phyloP scores from a whole-genome alignment of 2,113 vertebrate species.

The Picathartes gymnocephalus region DNA sequence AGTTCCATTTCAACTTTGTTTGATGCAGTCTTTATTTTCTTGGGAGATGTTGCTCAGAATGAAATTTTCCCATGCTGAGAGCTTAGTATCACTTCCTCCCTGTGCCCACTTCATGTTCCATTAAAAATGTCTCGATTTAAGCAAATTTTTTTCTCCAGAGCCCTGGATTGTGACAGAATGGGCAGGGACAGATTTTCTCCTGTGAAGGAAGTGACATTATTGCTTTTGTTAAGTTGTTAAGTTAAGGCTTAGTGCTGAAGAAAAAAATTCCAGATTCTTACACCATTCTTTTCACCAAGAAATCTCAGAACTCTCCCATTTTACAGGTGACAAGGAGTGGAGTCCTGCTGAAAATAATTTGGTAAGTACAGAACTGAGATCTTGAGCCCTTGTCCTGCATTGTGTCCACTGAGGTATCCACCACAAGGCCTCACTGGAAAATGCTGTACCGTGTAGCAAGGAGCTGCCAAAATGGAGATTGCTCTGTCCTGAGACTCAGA shows the following conservation, averaged over 20 bases:
- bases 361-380: not conserved
- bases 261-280: not conserved
- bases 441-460: not conserved
- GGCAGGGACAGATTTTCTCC: not conserved
- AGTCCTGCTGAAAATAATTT: not conserved
- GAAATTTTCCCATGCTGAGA: not conserved
- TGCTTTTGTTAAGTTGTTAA: not conserved
- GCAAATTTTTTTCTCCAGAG: not conserved
- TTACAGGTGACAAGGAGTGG: not conserved
- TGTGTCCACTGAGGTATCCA: not conserved
- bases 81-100: not conserved
- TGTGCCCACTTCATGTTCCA: not conserved
- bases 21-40: not conserved
- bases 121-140: not conserved
- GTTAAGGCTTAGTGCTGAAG: not conserved
- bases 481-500: not conserved
- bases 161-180: not conserved
- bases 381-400: not conserved
- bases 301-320: not conserved
- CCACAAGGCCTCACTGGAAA: not conserved
- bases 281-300: not conserved
- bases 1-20: conserved; percentile 1
- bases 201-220: not conserved
- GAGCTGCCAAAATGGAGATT: not conserved
- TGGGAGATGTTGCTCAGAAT: not conserved